Conservation (phyloP, 2,113 vertebrate genomes). For the Chaetura pelagica region DNA sequence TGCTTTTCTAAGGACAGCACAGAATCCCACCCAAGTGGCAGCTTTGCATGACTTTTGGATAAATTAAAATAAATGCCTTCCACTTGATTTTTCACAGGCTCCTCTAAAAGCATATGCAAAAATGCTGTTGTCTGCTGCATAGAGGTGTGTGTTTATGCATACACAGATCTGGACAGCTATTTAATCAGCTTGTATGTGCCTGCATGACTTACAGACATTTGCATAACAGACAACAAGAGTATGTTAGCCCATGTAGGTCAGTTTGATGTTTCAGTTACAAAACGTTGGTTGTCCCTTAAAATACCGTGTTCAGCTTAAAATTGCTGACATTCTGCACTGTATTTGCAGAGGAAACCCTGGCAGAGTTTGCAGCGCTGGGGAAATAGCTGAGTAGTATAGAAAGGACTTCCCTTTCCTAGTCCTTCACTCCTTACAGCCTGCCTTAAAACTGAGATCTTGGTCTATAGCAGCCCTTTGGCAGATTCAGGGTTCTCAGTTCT, state of each 20-base stretch:
- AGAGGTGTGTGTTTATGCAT: background rate
- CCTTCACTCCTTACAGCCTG: background rate
- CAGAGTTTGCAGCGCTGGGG: background rate
- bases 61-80: conserved; percentile 15
- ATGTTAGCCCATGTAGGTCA: background rate
- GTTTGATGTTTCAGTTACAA: background rate
- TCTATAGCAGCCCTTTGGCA: background rate
- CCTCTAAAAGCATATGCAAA: conserved; percentile 10
- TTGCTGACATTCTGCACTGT: background rate
- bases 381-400: background rate
- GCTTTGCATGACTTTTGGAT: conserved; percentile 6
- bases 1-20: background rate
- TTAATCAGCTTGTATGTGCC: background rate
- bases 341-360: background rate
- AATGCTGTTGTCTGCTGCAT: background rate
- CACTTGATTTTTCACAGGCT: background rate
- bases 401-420: background rate
- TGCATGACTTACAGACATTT: background rate
- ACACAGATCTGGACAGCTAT: background rate
- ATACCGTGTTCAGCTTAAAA: background rate
- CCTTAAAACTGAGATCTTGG: background rate
- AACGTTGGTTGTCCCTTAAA: background rate
- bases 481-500: background rate
- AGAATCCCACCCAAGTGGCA: background rate
- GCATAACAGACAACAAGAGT: background rate